phyloP scores from a whole-genome alignment of 2,888 invertebrate species.

The Xylophagus ater region DNA sequence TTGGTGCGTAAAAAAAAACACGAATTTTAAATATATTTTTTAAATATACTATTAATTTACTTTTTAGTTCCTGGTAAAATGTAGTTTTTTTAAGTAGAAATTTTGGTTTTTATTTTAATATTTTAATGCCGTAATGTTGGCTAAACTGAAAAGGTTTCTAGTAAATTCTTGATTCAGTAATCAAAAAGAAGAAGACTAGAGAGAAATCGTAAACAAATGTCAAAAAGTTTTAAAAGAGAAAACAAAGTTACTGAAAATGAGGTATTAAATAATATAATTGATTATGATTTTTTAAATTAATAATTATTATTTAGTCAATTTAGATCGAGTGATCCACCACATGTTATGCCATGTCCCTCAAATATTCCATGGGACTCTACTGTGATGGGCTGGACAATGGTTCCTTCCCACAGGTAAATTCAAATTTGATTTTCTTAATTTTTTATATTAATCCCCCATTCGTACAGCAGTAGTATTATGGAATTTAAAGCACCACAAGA shows the following conservation, averaged over 20 bases:
- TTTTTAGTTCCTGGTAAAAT: no score
- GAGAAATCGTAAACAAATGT: no score
- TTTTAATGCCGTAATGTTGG: no score
- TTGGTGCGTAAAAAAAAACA: no score
- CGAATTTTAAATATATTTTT: no score
- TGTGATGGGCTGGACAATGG: slow-evolving; percentile 40
- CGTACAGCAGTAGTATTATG: neutral
- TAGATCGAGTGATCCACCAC: slow-evolving; percentile 12
- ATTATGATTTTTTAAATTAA: neutral
- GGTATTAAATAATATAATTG: neutral
- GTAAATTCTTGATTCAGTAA: no score
- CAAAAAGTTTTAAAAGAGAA: no score
- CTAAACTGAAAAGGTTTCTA: no score
- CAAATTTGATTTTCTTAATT: slow-evolving; percentile 31
- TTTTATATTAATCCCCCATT: slow-evolving; percentile 15
- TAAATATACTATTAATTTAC: no score
- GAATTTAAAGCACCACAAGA: slow-evolving; percentile 26
- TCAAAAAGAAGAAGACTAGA: no score
- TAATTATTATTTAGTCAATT: slow-evolving; percentile 1
- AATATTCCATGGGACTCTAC: slow-evolving; percentile 42
- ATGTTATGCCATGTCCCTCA: slow-evolving; percentile 24
- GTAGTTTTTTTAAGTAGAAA: no score
- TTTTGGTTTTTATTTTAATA: no score
- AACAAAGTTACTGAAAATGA: slow-evolving; percentile 7
- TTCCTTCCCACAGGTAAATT: slow-evolving; percentile 33